Percentiles rank a stretch among this genome's conserved stretches.
Evolutionary conservation across 53 echinoderm and acorn worm species (phyloP).

Genomic region (Stichopus horrens): DNA sequence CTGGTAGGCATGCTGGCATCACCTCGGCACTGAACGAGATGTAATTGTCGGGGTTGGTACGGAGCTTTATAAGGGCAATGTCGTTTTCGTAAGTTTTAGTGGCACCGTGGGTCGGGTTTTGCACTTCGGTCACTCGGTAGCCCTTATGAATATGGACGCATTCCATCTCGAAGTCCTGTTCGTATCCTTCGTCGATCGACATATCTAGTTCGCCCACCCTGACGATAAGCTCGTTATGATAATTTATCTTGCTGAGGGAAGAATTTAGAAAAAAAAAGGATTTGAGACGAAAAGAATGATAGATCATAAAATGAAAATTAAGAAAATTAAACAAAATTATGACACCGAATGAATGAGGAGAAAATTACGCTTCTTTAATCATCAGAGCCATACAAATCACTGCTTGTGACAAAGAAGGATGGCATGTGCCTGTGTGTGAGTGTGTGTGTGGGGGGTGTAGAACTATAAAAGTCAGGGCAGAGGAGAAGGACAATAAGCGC

Average conservation of each 20-base stretch:
- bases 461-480: no score
- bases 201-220: constrained; percentile 75
- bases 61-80: constrained; percentile 90
- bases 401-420: no score
- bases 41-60: constrained; percentile 46
- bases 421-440: no score
- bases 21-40: constrained; percentile 56
- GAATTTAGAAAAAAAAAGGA: not conserved
- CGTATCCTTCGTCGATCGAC: constrained; percentile 56
- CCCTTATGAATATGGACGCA: constrained; percentile 74
- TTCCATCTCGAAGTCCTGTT: constrained; percentile 72
- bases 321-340: not conserved
- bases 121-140: constrained; percentile 37
- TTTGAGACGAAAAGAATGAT: not conserved
- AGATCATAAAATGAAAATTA: not conserved
- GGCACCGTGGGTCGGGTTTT: constrained; percentile 33
- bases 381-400: no score
- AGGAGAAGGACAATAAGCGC: no score
- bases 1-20: constrained; percentile 80
- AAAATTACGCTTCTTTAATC: no score
- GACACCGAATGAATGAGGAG: no score
- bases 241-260: constrained; percentile 53
- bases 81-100: constrained; percentile 60
- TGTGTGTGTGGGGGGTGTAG: no score
- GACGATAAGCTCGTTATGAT: constrained; percentile 55